These are phyloP conservation scores for Damaliscus lunatus DNA, from an alignment of 2,113 vertebrate species.

Conservation along the genomic window DNA sequence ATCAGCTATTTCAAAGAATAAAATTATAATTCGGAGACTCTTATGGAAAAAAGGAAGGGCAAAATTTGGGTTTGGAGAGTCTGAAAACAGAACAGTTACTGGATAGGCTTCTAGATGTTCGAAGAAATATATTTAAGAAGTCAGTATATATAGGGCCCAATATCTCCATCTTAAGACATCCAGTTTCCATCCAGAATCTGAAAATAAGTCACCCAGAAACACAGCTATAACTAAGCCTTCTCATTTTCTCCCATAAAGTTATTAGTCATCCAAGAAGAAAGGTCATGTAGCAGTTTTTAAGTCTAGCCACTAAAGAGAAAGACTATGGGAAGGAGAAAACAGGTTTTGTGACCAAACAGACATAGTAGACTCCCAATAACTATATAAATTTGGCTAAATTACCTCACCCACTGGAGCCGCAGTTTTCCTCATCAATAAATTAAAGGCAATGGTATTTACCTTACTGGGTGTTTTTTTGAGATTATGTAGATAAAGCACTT, in stretches of 20 bases:
- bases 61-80: background rate
- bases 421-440: background rate
- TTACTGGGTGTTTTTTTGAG: background rate
- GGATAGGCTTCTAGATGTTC: background rate
- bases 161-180: background rate
- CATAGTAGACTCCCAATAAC: background rate
- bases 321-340: background rate
- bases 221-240: background rate
- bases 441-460: constrained; percentile 8
- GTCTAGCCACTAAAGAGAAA: background rate
- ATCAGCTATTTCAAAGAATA: background rate
- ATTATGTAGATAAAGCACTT: constrained; percentile 23
- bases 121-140: background rate
- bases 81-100: background rate
- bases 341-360: background rate
- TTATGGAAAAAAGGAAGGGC: background rate
- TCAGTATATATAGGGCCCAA: background rate
- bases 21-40: background rate
- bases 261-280: background rate
- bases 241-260: background rate
- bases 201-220: background rate
- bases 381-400: background rate
- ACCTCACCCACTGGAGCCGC: background rate
- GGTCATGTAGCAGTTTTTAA: background rate
- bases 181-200: background rate